phyloP scores from a whole-genome alignment of 2,888 invertebrate species.

The Abrostola tripartita region DNA sequence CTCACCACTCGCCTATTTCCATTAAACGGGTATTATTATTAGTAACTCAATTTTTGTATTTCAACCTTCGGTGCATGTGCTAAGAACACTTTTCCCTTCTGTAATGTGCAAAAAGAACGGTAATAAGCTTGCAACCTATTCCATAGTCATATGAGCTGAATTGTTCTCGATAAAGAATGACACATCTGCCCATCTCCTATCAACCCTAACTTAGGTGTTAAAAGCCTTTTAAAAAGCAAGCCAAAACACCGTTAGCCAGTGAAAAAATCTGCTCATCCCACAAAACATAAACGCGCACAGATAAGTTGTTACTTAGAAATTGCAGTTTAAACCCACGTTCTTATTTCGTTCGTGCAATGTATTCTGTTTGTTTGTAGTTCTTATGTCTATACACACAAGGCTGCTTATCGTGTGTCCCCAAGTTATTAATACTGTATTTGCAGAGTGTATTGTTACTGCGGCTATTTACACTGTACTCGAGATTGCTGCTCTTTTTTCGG shows the following conservation, averaged over 20 bases:
- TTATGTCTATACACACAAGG: constrained; percentile 23
- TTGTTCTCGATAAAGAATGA: no score
- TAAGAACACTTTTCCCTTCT: no score
- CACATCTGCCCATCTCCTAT: no score
- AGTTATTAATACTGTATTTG: constrained; percentile 54
- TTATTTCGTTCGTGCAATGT: constrained; percentile 30
- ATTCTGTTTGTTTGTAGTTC: constrained; percentile 14
- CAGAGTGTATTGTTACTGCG: constrained; percentile 60
- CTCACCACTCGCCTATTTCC: no score
- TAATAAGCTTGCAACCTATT: no score
- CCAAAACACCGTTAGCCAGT: constrained; percentile 1
- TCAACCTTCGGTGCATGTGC: no score
- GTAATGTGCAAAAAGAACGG: no score
- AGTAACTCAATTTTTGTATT: no score
- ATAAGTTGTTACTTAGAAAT: constrained; percentile 46
- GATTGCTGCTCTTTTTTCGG: constrained; percentile 54
- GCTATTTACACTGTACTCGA: constrained; percentile 59
- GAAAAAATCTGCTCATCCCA: constrained; percentile 17
- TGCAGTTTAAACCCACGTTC: constrained; percentile 33
- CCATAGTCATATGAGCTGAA: no score
- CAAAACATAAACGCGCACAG: constrained; percentile 23
- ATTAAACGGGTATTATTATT: no score
- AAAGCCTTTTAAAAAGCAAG: not conserved
- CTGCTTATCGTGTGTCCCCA: constrained; percentile 26
- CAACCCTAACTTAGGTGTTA: no score